phyloP scores from a whole-genome alignment of 2,113 vertebrate genomes.

The Pteropus alecto region DNA sequence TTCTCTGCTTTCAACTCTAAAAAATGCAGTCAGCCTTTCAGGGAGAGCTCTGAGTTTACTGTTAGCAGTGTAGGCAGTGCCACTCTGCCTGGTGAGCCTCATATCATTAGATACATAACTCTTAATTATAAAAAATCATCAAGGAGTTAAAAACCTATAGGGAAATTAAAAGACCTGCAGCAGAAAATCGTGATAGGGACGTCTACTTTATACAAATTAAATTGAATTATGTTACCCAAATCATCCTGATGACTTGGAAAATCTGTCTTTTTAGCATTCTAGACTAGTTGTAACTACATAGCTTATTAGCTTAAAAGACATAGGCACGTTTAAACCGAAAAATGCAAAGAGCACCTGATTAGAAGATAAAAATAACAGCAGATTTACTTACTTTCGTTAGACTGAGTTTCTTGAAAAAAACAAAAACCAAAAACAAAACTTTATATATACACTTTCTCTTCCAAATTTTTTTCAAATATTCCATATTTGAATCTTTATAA shows the following conservation, averaged over 20 bases:
- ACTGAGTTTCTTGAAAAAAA: slow-evolving; percentile 7
- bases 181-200: slow-evolving; percentile 56
- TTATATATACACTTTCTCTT: background rate
- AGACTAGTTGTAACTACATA: background rate
- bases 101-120: slow-evolving; percentile 67
- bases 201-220: slow-evolving; percentile 71
- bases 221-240: slow-evolving; percentile 67
- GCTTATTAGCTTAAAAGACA: slow-evolving; percentile 53
- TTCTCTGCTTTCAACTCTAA: background rate
- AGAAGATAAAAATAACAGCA: slow-evolving; percentile 38
- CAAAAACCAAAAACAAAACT: slow-evolving; percentile 21
- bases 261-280: slow-evolving; percentile 49
- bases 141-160: slow-evolving; percentile 68
- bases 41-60: background rate
- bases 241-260: slow-evolving; percentile 42
- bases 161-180: slow-evolving; percentile 75
- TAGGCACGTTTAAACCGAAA: slow-evolving; percentile 30
- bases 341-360: slow-evolving; percentile 35
- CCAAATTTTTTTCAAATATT: background rate
- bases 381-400: background rate
- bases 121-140: slow-evolving; percentile 76
- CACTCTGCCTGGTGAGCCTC: slow-evolving; percentile 55
- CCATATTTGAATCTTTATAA: background rate
- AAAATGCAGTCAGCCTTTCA: background rate
- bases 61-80: background rate